Conservation (phyloP, 2,888 invertebrate species). For the Dioctria linearis region DNA sequence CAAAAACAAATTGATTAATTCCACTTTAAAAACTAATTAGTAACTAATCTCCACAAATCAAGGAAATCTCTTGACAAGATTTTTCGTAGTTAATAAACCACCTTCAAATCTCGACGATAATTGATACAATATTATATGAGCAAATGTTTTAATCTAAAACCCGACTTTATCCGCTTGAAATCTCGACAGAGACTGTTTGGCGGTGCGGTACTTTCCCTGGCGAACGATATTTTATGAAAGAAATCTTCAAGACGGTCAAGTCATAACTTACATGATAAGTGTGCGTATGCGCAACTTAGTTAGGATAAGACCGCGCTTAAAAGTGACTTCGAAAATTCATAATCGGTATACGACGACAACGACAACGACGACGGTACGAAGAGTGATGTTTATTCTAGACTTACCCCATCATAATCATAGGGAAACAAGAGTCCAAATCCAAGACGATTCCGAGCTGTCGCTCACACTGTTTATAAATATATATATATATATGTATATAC, state of each 20-base stretch:
- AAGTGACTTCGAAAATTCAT: background rate
- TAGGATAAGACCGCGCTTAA: constrained; percentile 5
- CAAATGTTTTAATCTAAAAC: background rate
- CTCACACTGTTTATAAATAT: too few relatives aligned
- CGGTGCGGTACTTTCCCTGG: constrained; percentile 16
- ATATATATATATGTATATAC: too few relatives aligned
- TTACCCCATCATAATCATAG: constrained; percentile 23
- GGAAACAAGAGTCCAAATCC: constrained; percentile 9
- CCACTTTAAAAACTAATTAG: background rate
- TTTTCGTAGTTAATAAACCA: background rate
- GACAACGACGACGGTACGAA: background rate
- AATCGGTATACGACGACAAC: background rate
- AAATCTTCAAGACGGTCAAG: constrained; percentile 27
- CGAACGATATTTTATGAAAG: constrained; percentile 27
- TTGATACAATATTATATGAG: background rate
- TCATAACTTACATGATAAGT: constrained; percentile 39
- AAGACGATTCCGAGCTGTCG: background rate
- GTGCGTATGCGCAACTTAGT: constrained; percentile 29
- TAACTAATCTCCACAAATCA: background rate
- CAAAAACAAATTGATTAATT: background rate
- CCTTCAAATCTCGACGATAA: constrained; percentile 3
- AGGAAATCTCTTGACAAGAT: too few relatives aligned
- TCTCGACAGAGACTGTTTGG: constrained; percentile 30
- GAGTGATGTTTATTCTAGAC: constrained; percentile 42
- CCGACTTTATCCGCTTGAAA: constrained; percentile 27